A percentile compares a stretch with the other conserved stretches of the same genome.
Evolutionary conservation across 92 coral and sea anemone genomes (phyloP).

Genomic region (Palythoa grandis): DNA sequence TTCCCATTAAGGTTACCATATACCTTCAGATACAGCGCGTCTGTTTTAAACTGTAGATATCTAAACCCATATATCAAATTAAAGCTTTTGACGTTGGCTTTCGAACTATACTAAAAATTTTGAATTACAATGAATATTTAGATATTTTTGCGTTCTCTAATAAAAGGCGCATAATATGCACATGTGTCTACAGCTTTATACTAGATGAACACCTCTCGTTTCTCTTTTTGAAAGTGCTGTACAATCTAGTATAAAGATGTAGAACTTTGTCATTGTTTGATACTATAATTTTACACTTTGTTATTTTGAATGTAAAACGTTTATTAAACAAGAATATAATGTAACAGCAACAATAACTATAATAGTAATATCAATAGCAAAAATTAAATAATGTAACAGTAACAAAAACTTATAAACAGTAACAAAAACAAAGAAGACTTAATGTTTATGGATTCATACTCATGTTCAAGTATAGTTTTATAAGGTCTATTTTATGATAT

Average conservation of each 20-base stretch:
- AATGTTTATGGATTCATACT: slow-evolving; percentile 10
- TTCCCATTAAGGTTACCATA: too few species aligned
- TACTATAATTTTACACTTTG: slow-evolving; percentile 8
- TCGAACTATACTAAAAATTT: too few species aligned
- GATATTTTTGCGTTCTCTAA: too few species aligned
- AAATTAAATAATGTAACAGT: slow-evolving; percentile 13
- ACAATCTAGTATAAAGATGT: not conserved
- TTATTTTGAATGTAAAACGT: slow-evolving; percentile 13
- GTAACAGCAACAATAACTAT: slow-evolving; percentile 9
- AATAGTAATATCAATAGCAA: slow-evolving; percentile 18
- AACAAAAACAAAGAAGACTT: slow-evolving; percentile 16
- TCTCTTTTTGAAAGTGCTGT: too few species aligned
- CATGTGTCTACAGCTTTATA: too few species aligned
- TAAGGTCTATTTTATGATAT: slow-evolving; percentile 15
- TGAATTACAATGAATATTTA: too few species aligned
- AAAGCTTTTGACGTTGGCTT: too few species aligned
- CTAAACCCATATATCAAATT: too few species aligned
- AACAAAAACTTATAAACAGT: slow-evolving; percentile 14
- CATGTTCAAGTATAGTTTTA: slow-evolving; percentile 12
- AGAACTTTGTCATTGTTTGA: not conserved
- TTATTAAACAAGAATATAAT: not conserved
- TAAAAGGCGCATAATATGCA: too few species aligned
- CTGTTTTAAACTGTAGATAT: too few species aligned
- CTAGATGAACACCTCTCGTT: too few species aligned
- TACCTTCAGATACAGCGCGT: too few species aligned